A percentile compares a stretch with the other conserved stretches of the same genome.
phyloP scores from a whole-genome alignment of 2,113 vertebrate genomes.

The Scopus umbretta region DNA sequence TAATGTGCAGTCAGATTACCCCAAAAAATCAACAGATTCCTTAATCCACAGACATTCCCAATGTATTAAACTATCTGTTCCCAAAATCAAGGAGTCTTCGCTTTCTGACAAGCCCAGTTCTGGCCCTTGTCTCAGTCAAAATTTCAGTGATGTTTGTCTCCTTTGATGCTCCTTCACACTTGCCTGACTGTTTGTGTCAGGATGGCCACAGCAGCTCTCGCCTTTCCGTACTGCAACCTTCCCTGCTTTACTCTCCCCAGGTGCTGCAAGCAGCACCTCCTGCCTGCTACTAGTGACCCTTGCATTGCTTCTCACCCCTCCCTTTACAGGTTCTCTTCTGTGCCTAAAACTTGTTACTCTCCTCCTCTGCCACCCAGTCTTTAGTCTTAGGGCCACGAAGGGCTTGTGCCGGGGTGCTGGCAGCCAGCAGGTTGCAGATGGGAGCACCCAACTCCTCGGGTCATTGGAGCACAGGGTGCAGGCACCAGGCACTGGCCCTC shows the following conservation, averaged over 20 bases:
- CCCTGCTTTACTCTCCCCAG: neutral
- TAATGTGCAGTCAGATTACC: neutral
- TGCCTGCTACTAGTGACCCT: fast-evolving
- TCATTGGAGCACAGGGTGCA: neutral
- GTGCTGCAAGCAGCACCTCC: neutral
- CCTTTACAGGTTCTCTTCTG: neutral
- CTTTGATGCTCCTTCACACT: neutral
- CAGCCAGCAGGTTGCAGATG: neutral
- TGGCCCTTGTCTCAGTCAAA: neutral
- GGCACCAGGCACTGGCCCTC: neutral
- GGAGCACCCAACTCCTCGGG: neutral
- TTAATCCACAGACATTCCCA: neutral
- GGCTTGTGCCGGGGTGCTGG: neutral
- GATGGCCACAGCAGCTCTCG: neutral
- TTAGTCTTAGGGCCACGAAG: neutral
- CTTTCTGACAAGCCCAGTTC: neutral
- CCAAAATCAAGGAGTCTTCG: neutral
- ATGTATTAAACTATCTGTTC: neutral
- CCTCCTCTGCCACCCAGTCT: neutral
- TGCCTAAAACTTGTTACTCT: neutral
- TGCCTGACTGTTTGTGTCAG: neutral
- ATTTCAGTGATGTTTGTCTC: neutral
- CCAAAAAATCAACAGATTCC: neutral
- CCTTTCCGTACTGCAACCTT: neutral
- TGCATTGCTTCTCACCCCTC: neutral